Conservation (phyloP, 2,797 vertebrate genomes). For the Arctocebus calabarensis region DNA sequence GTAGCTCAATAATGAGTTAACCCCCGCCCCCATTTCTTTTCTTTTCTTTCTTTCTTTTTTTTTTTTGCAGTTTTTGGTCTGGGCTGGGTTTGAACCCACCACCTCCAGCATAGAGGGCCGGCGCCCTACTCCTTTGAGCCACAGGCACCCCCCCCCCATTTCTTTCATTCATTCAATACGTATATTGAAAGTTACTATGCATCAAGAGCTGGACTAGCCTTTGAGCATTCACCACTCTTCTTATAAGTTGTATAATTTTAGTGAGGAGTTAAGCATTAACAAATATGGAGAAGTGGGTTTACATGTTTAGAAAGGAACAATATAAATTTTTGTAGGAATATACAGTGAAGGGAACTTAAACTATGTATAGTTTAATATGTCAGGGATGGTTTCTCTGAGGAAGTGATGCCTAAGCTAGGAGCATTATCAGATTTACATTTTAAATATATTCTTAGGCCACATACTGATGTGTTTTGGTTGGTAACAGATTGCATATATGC, state of each 20-base stretch:
- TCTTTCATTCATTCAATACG: background rate
- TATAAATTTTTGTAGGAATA: background rate
- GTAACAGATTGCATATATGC: background rate
- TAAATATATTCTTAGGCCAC: background rate
- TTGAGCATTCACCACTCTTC: background rate
- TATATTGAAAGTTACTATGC: background rate
- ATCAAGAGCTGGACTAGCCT: background rate
- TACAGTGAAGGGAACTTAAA: background rate
- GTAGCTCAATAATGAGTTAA: background rate
- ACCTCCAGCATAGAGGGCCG: too few species aligned
- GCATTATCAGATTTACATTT: slow-evolving; percentile 22
- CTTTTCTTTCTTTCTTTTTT: too few species aligned
- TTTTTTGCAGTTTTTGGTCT: too few species aligned
- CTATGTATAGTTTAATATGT: background rate
- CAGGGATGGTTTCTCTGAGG: background rate
- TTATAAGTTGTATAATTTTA: background rate
- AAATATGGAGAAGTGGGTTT: background rate
- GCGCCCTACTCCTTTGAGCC: too few species aligned
- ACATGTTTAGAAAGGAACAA: background rate
- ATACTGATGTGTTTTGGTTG: background rate
- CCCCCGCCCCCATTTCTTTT: too few species aligned
- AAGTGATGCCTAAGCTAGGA: background rate
- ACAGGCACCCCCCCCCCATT: background rate
- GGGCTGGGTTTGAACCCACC: too few species aligned
- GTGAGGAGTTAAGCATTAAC: background rate